Evolutionary conservation across 2,888 invertebrate species (phyloP).

Genomic region (Acanthoscelides obtectus): DNA sequence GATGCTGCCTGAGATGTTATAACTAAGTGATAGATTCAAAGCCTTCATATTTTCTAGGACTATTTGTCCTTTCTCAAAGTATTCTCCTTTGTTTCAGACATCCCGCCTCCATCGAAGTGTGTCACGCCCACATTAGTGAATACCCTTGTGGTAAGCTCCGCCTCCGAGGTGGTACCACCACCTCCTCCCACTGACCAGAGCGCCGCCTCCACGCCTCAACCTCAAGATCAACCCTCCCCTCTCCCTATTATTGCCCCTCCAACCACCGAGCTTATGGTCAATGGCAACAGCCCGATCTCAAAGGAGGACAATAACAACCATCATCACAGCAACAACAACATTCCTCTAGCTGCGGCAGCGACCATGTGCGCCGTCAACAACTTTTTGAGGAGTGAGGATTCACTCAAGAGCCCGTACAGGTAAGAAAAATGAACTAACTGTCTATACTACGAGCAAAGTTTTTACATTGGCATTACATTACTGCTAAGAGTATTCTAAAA

Average conservation of each 20-base stretch:
- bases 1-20: no score
- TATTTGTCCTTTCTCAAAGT: no score
- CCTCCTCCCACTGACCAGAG: constrained; percentile 43
- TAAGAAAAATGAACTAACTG: no score
- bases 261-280: constrained; percentile 37
- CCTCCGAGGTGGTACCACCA: constrained; percentile 42
- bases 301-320: constrained; percentile 50
- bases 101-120: constrained; percentile 27
- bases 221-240: constrained; percentile 26
- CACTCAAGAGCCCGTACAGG: constrained; percentile 63
- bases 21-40: no score
- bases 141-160: constrained; percentile 42
- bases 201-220: constrained; percentile 51
- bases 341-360: constrained; percentile 45
- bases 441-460: no score
- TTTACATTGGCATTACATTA: no score
- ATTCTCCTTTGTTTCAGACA: constrained; percentile 12
- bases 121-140: background rate
- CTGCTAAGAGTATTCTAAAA: no score
- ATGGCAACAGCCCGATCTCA: constrained; percentile 44
- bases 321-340: constrained; percentile 51
- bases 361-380: constrained; percentile 49
- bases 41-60: no score
- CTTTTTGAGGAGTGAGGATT: constrained; percentile 48
- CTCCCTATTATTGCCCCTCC: constrained; percentile 35